These are phyloP conservation scores for Graphium colonna DNA, from an alignment of 2,888 invertebrate species.

Conservation along the genomic window DNA sequence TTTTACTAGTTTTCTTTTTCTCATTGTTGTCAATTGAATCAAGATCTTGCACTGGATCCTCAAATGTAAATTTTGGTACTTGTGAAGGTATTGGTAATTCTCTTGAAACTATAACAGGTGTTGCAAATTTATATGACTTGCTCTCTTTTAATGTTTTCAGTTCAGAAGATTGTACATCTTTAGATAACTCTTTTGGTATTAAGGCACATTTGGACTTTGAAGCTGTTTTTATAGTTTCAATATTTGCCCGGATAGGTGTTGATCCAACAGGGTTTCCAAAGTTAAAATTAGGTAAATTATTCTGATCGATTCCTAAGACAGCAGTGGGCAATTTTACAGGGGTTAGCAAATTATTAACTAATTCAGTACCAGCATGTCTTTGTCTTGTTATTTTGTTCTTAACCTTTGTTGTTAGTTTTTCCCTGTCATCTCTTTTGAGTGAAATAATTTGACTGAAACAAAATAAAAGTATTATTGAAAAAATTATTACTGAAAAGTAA, in stretches of 20 bases:
- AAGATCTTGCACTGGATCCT: slow-evolving; percentile 38
- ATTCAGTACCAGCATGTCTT: slow-evolving; percentile 32
- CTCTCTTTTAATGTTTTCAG: slow-evolving; percentile 30
- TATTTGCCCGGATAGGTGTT: too few relatives aligned
- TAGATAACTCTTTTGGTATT: too few relatives aligned
- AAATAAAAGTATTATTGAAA: too few relatives aligned
- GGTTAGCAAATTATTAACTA: slow-evolving; percentile 30
- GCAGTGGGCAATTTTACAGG: slow-evolving; percentile 50
- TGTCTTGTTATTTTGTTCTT: slow-evolving; percentile 49
- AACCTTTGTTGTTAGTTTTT: slow-evolving; percentile 50
- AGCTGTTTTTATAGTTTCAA: too few relatives aligned
- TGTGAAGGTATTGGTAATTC: slow-evolving; percentile 30
- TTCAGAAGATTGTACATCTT: neutral
- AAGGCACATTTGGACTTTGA: too few relatives aligned
- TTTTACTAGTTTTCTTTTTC: slow-evolving; percentile 7
- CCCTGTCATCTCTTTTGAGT: slow-evolving; percentile 7
- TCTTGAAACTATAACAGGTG: slow-evolving; percentile 44
- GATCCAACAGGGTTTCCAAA: slow-evolving; percentile 31
- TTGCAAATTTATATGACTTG: slow-evolving; percentile 48
- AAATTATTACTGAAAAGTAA: too few relatives aligned
- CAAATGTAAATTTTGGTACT: slow-evolving; percentile 45
- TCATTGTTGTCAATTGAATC: slow-evolving; percentile 31
- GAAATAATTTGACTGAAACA: too few relatives aligned
- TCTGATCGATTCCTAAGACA: slow-evolving; percentile 49
- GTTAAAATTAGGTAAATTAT: slow-evolving; percentile 56